Base-by-base conservation (phyloP, 2,888 invertebrate genomes). In the Eupithecia insigniata region DNA sequence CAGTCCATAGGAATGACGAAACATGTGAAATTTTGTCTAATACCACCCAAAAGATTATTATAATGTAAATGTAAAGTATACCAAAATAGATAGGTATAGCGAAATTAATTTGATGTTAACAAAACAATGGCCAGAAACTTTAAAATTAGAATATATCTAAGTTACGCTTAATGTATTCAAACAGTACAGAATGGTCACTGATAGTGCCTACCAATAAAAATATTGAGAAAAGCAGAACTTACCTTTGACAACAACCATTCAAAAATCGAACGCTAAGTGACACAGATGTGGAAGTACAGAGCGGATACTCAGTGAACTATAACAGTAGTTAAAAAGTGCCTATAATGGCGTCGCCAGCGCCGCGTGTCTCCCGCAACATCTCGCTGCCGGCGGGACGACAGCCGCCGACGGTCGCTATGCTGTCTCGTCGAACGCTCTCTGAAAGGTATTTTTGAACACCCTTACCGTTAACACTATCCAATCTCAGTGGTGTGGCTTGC, bases 381-480 rank as follows among this genome's bases (percentile, higher is more conserved):
- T 94, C 94, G 26, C 81, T 94, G 75, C 94, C 94, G 7, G 93
- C 94, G 2, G 94, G 94, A 0, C 82, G 93, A 0, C 94, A 93
- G 79, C 94, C 94, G 66, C 92, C 93, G 1, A 83, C 92, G 0
- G 88, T 91, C 22, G 87, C 83, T 8, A 84, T 90, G 84, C 81
- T 93, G 74, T 90, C 92, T 0, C 81, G 94, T 46, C 82, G 94
- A 78, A 92, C 94, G 0, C 80, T 92, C 66, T 94, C 94, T 0
- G 94, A 94, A 80, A 94, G 94, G 94, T 94, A 92, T 79, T 30
- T 60, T 36, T 2, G 0, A 60, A 67, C 2, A 43, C 22, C 10
- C 12, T 30, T 66, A 22, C 0, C 32, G 6, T 8, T 14, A 12
- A 6, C 14, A 58, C 58, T 46, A n/a, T 2, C 46, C 8, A n/a